These are phyloP conservation scores for Dichetophora obliterata DNA, from an alignment of 2,888 invertebrate genomes.

Conservation along the genomic window DNA sequence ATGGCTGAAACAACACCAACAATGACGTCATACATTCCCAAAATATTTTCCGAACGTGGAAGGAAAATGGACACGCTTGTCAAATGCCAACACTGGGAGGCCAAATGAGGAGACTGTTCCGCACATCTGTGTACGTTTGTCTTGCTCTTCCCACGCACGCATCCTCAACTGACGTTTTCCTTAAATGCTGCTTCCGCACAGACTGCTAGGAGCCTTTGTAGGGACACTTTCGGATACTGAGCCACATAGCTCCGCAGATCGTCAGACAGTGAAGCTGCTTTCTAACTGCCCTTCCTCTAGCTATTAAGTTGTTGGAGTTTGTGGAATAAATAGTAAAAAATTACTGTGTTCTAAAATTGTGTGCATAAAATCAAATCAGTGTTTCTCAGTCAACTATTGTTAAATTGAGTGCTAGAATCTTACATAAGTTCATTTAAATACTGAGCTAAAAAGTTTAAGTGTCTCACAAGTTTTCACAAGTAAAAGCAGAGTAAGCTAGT, in stretches of 20 bases:
- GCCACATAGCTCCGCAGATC: conserved; percentile 69
- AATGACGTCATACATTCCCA: conserved; percentile 13
- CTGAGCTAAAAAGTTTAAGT: conserved; percentile 24
- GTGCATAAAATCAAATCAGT: too few species aligned
- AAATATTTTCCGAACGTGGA: neutral
- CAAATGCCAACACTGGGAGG: neutral
- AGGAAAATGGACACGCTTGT: neutral
- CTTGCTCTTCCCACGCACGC: conserved; percentile 10
- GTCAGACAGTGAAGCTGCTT: conserved; percentile 70
- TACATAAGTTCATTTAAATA: neutral
- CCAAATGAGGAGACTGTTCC: neutral
- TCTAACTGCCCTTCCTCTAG: conserved; percentile 58
- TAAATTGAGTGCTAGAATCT: neutral
- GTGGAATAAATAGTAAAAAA: neutral
- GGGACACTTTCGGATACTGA: conserved; percentile 61
- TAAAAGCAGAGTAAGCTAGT: conserved; percentile 18
- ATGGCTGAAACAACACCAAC: conserved; percentile 3
- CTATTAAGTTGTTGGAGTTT: conserved; percentile 40
- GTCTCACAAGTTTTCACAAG: conserved; percentile 2
- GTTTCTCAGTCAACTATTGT: neutral
- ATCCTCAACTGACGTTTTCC: neutral
- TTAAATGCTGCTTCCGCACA: conserved; percentile 11
- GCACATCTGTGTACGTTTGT: neutral
- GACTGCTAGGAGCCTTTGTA: conserved; percentile 57
- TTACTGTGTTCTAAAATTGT: neutral